Evolutionary conservation across 2,888 invertebrate genomes (phyloP), one percentile per base, ranked within the genome.

Genomic region (Pristionchus arcanus): DNA sequence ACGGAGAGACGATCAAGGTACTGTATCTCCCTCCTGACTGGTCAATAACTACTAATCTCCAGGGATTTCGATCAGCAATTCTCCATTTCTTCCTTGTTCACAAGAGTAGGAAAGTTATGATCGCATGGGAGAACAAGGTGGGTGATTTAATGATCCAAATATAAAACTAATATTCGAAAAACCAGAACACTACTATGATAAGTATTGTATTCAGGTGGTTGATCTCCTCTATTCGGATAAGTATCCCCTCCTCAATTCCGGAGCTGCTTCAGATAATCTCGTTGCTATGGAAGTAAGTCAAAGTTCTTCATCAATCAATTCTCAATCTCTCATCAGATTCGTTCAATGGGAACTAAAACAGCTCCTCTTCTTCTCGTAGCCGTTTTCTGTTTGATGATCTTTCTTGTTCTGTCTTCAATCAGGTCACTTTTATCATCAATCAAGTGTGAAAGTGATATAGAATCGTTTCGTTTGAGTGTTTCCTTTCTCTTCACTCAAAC

Each of bases 381-480:
- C 0, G 83, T 93, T 21, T 90, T 89, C 19, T 81, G 91, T 3
- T 89, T 93, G 31, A 89, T 90, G 25, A 81, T 90, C 42, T 92
- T 93, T 89, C 90, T 92, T 53, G 90, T 91, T n/a, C 85, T 91
- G 37, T 93, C 92, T 83, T 93, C 93, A 28, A 90, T 93, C 90
- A 91, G 93, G 91, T 92, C 16, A 42, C 9, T 19, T 28, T 25
- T 37, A 21, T 83, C 31, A 85, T 66, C 13, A 53, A 59, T 63
- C 19, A 74, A 31, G 49, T 59, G 55, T 66, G 63, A 28, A 71
- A 37, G 42, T 19, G 66, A 71, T 68, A 25, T 71, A 34, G 28
- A 21, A n/a, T 49, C 81, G 53, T 55, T 34, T 31, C 55, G 55
- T 85, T 31, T 55, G 31, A 59, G 59, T 7, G 59, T 59, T 34